A percentile compares a stretch with the other conserved stretches of the same genome.
These are phyloP conservation scores for Nannobrachium achirus DNA, from an alignment of 2,113 vertebrate species.

Conservation along the genomic window DNA sequence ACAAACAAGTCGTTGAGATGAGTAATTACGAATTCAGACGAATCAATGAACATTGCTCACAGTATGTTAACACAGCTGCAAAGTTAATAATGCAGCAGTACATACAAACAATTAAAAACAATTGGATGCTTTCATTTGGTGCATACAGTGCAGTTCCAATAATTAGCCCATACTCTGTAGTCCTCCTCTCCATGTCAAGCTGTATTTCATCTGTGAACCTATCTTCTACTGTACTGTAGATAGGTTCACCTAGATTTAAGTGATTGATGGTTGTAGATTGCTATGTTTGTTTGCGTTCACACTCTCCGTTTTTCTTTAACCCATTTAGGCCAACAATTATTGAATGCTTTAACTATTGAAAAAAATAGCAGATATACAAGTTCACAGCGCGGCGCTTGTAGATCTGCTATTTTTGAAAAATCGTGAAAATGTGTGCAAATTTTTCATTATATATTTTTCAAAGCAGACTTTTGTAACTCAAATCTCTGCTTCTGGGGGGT, in stretches of 20 bases:
- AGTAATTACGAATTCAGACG: slow-evolving; percentile 57
- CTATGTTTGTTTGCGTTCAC: slow-evolving; percentile 67
- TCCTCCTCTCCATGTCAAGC: slow-evolving; percentile 65
- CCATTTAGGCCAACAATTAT: no score
- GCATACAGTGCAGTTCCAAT: slow-evolving; percentile 54
- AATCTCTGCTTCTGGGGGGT: no score
- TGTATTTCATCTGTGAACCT: slow-evolving; percentile 27
- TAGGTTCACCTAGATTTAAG: slow-evolving; percentile 60
- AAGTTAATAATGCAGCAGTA: slow-evolving; percentile 60
- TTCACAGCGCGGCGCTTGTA: no score
- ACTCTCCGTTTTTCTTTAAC: slow-evolving; percentile 57
- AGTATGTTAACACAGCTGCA: slow-evolving; percentile 27
- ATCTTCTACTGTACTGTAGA: slow-evolving; percentile 11
- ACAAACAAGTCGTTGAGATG: slow-evolving; percentile 60
- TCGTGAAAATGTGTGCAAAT: no score
- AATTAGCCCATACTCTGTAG: slow-evolving; percentile 42
- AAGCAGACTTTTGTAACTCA: no score
- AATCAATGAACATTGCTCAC: slow-evolving; percentile 36
- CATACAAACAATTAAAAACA: slow-evolving; percentile 49
- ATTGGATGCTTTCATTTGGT: background rate
- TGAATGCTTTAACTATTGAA: no score
- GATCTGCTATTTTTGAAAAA: no score
- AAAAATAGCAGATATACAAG: no score
- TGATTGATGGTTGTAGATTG: slow-evolving; percentile 68
- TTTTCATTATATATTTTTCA: no score